These are phyloP conservation scores for Eulimnadia texana DNA, from an alignment of 1,140 invertebrate genomes.

Conservation along the genomic window DNA sequence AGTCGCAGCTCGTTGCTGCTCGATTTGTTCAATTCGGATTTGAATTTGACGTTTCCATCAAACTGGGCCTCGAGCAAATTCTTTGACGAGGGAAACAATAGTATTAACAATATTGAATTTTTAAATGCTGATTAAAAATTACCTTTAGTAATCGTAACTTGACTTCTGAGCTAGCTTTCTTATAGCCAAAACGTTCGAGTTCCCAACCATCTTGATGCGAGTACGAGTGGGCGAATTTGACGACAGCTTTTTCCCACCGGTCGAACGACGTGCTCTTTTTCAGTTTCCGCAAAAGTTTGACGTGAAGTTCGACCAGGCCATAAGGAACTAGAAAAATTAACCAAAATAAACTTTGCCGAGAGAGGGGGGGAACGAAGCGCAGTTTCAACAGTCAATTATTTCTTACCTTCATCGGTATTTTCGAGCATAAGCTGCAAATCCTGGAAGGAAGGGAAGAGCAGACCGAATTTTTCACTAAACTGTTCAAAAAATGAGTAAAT, in stretches of 20 bases:
- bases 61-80: conserved; percentile 85
- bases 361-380: background rate
- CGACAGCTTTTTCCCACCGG: conserved; percentile 76
- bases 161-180: conserved; percentile 68
- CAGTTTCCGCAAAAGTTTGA: conserved; percentile 74
- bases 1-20: conserved; percentile 61
- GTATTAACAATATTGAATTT: too few relatives aligned
- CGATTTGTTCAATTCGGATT: conserved; percentile 72
- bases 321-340: conserved; percentile 52
- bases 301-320: conserved; percentile 65
- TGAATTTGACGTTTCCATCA: conserved; percentile 85
- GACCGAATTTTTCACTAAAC: conserved; percentile 64
- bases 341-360: conserved; percentile 10
- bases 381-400: conserved; percentile 11
- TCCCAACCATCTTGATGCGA: conserved; percentile 89
- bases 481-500: conserved; percentile 85
- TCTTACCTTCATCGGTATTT: conserved; percentile 66
- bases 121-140: too few relatives aligned
- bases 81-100: too few relatives aligned
- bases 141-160: conserved; percentile 81
- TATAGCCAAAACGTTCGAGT: conserved; percentile 88
- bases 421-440: conserved; percentile 77
- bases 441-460: conserved; percentile 55
- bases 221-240: conserved; percentile 82
- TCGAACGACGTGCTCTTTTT: conserved; percentile 68